Conservation (phyloP, 2,797 vertebrate genomes). For the Myotis daubentonii region DNA sequence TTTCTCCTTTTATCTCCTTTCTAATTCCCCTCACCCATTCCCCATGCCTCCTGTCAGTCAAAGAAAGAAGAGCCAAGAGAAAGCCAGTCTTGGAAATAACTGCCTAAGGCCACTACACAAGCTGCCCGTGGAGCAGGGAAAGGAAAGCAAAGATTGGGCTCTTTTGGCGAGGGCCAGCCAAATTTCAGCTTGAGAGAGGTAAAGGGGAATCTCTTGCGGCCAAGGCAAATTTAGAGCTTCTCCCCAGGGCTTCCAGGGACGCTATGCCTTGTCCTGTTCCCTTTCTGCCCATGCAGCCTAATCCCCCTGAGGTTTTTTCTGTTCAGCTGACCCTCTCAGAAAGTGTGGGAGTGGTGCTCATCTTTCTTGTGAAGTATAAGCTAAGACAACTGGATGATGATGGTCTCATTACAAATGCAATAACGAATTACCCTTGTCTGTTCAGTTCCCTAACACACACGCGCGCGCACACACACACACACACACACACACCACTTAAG, state of each 20-base stretch:
- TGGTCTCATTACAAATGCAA: not conserved
- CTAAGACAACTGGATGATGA: not conserved
- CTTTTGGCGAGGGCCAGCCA: not conserved
- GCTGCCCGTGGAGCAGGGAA: not conserved
- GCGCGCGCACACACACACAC: not conserved
- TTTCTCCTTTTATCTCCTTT: slow-evolving; percentile 46
- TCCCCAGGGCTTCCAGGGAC: not conserved
- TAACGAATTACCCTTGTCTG: not conserved
- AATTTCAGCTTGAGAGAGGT: not conserved
- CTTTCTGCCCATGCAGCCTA: not conserved
- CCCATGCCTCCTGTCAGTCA: not conserved
- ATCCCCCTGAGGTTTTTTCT: not conserved
- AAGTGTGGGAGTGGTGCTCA: not conserved
- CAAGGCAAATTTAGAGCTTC: not conserved
- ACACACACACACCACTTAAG: not conserved
- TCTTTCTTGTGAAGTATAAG: not conserved
- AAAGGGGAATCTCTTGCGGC: not conserved
- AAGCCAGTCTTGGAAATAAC: not conserved
- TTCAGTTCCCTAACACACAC: not conserved
- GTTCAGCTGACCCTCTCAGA: not conserved
- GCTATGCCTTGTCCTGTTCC: not conserved
- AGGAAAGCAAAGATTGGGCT: not conserved
- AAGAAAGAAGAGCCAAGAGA: not conserved
- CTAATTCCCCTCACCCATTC: slow-evolving; percentile 35
- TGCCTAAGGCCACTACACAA: not conserved